Conservation (phyloP, 1,140 invertebrate species). For the Drosophila athabasca region DNA sequence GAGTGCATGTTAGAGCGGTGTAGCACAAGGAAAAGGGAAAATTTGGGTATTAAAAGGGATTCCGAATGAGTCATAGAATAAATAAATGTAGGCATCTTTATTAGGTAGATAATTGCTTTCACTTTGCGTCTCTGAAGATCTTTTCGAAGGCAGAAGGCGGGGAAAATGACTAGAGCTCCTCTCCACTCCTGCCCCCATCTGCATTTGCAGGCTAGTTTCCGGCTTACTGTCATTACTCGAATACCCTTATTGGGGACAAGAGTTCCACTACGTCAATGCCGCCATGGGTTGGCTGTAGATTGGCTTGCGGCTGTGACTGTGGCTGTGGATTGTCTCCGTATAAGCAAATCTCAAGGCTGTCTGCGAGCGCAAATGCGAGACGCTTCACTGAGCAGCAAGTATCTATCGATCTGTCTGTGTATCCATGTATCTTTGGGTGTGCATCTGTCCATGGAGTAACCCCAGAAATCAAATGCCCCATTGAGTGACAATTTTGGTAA, state of each 20-base stretch:
- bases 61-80: too few species aligned
- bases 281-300: not conserved
- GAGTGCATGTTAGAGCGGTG: not conserved
- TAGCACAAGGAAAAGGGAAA: too few species aligned
- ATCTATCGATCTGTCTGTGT: too few species aligned
- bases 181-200: constrained; percentile 8
- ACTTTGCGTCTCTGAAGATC: too few species aligned
- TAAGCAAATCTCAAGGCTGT: constrained; percentile 42
- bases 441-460: constrained; percentile 10
- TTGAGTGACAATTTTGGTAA: constrained; percentile 50
- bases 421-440: constrained; percentile 14
- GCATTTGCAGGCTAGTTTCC: constrained; percentile 47
- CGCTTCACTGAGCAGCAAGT: constrained; percentile 36
- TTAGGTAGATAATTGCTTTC: not conserved
- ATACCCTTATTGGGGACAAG: constrained; percentile 32
- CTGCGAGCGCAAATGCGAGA: constrained; percentile 38
- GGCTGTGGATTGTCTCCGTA: constrained; percentile 1
- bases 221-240: constrained; percentile 22
- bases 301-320: not conserved
- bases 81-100: too few species aligned
- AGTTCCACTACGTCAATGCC: constrained; percentile 47
- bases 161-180: not conserved
- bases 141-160: too few species aligned
- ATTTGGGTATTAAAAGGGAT: too few species aligned
- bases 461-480: constrained; percentile 19